Conservation (phyloP, 2,888 invertebrate species). For the Coelopa pilipes region DNA sequence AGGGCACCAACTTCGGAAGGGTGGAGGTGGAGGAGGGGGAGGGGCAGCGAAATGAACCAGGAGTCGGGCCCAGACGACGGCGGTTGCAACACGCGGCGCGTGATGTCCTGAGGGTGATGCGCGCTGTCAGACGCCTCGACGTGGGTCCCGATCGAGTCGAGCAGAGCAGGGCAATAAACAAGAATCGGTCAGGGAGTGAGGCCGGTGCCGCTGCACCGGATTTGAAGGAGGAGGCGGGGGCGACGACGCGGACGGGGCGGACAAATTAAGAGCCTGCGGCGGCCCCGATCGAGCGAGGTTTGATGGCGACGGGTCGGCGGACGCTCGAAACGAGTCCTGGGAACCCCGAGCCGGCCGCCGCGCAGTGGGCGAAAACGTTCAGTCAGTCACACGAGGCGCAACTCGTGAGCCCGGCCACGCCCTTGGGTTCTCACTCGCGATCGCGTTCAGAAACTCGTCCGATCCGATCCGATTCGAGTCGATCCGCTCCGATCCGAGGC, state of each 20-base stretch:
- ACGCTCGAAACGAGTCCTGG: no score
- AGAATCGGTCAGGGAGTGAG: no score
- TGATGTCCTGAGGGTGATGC: conserved; percentile 52
- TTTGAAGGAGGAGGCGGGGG: not conserved
- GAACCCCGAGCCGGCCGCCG: no score
- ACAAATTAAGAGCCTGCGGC: conserved; percentile 29
- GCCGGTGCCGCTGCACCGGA: no score
- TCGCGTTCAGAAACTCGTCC: not conserved
- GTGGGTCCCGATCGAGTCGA: not conserved
- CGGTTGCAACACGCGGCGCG: conserved; percentile 41
- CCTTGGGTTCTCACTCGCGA: no score
- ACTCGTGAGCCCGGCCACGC: no score
- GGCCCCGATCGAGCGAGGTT: no score
- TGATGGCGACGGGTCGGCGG: no score
- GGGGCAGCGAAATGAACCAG: not conserved
- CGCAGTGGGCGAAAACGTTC: no score
- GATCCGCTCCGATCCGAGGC: not conserved
- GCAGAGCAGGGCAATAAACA: no score
- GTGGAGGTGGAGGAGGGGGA: not conserved
- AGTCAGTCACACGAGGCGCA: no score
- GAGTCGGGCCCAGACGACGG: conserved; percentile 3
- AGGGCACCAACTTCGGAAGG: not conserved
- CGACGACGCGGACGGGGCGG: not conserved
- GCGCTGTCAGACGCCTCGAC: conserved; percentile 38
- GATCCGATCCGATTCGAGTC: not conserved